A percentile compares a stretch with the other conserved stretches of the same genome.
Conservation (phyloP, 2,113 vertebrate species). For the Corynorhinus townsendii region DNA sequence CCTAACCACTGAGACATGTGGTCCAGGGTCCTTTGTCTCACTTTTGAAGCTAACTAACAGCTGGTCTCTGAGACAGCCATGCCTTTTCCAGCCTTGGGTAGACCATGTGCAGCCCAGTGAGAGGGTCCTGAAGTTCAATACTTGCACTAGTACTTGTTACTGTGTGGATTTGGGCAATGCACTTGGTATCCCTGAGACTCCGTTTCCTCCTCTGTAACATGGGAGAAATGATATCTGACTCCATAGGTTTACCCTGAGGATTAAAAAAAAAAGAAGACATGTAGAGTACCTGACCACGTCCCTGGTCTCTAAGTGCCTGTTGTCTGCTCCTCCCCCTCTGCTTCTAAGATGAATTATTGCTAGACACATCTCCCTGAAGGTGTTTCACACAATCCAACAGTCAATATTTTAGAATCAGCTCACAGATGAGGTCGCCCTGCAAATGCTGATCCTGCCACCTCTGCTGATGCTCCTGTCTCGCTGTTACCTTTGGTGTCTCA, state of each 20-base stretch:
- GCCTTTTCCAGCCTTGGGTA: neutral
- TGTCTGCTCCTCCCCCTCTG: neutral
- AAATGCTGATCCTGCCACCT: neutral
- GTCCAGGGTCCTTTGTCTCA: neutral
- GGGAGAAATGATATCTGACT: neutral
- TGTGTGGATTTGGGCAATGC: neutral
- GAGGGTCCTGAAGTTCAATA: neutral
- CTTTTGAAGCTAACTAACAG: neutral
- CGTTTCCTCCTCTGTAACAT: conserved; percentile 15
- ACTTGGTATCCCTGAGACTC: neutral
- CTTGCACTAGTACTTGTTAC: neutral
- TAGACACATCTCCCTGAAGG: neutral
- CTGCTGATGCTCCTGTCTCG: neutral
- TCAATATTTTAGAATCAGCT: neutral
- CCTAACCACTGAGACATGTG: too few relatives aligned
- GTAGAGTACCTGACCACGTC: neutral
- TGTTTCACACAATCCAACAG: neutral
- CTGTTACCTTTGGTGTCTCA: neutral
- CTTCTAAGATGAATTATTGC: neutral
- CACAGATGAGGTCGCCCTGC: neutral
- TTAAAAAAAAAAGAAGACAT: neutral
- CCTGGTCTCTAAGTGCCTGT: neutral
- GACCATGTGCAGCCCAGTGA: neutral
- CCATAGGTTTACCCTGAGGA: neutral
- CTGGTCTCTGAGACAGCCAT: neutral